Conservation (phyloP, 1,140 invertebrate species). For the Coelopa frigida region DNA sequence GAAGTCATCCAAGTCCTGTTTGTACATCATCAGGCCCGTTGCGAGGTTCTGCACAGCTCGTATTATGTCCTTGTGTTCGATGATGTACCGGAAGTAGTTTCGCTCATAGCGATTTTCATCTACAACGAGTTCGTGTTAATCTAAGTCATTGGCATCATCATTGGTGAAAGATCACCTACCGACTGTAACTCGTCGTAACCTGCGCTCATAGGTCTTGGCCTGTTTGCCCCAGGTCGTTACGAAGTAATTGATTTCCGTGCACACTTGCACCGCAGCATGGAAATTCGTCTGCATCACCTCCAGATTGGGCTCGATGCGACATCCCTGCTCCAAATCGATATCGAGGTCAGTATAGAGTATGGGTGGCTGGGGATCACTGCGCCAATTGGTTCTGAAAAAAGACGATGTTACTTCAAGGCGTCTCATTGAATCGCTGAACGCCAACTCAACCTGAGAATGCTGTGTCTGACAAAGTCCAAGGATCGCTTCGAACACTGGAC, state of each 20-base stretch:
- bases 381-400: constrained; percentile 22
- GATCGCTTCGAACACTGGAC: constrained; percentile 61
- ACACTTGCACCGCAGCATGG: constrained; percentile 24
- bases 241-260: constrained; percentile 32
- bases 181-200: constrained; percentile 18
- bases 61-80: constrained; percentile 73
- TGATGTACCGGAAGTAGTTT: constrained; percentile 65
- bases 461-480: constrained; percentile 57
- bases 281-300: constrained; percentile 30
- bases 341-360: constrained; percentile 27
- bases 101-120: constrained; percentile 39
- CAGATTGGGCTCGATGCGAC: constrained; percentile 24
- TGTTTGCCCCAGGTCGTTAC: constrained; percentile 29
- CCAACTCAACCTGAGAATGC: constrained; percentile 42
- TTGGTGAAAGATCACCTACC: constrained; percentile 15
- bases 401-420: too few relatives aligned
- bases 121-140: constrained; percentile 5
- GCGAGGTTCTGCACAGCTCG: constrained; percentile 63
- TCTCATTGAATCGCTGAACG: not conserved
- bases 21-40: constrained; percentile 57
- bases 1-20: constrained; percentile 54
- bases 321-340: constrained; percentile 24
- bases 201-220: constrained; percentile 25
- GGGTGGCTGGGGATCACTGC: constrained; percentile 21
- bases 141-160: not conserved